Evolutionary conservation across 1,140 invertebrate species (phyloP).

Genomic region (Trichonephila clavata): DNA sequence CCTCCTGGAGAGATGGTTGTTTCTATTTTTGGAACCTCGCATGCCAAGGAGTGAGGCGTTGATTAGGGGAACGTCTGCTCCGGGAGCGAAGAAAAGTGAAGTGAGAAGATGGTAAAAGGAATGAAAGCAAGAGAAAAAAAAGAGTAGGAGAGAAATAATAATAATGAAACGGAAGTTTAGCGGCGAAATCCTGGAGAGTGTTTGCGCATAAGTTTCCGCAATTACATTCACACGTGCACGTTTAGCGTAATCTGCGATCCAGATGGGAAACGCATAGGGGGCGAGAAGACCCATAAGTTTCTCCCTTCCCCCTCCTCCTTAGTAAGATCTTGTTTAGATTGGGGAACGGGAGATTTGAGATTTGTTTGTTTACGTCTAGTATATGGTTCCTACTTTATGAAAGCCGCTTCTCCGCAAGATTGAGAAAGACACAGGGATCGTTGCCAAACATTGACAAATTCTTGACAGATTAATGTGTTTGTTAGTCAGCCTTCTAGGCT

Average conservation of each 20-base stretch:
- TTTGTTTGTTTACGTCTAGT: constrained; percentile 62
- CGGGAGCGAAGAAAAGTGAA: constrained; percentile 7
- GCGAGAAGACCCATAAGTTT: background rate
- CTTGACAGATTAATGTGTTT: constrained; percentile 1
- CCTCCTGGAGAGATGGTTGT: constrained; percentile 23
- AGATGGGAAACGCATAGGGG: constrained; percentile 35
- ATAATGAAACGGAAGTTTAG: constrained; percentile 48
- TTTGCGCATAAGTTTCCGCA: constrained; percentile 71
- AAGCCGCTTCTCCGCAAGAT: background rate
- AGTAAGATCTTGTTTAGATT: constrained; percentile 62
- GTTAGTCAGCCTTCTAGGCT: background rate
- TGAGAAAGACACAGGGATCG: background rate
- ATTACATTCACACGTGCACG: constrained; percentile 65
- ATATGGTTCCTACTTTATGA: background rate
- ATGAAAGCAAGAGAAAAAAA: background rate
- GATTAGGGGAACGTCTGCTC: constrained; percentile 30
- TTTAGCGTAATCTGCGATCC: constrained; percentile 63
- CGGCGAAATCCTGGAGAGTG: constrained; percentile 31
- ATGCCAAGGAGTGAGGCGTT: constrained; percentile 38
- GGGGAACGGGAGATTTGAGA: constrained; percentile 28
- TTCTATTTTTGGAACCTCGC: constrained; percentile 32
- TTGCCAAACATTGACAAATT: background rate
- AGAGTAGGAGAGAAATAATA: constrained; percentile 26
- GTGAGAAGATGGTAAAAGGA: background rate
- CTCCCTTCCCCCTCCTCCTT: background rate